These are phyloP conservation scores for Stomorhina lunata DNA, from an alignment of 2,888 invertebrate species.

Conservation along the genomic window DNA sequence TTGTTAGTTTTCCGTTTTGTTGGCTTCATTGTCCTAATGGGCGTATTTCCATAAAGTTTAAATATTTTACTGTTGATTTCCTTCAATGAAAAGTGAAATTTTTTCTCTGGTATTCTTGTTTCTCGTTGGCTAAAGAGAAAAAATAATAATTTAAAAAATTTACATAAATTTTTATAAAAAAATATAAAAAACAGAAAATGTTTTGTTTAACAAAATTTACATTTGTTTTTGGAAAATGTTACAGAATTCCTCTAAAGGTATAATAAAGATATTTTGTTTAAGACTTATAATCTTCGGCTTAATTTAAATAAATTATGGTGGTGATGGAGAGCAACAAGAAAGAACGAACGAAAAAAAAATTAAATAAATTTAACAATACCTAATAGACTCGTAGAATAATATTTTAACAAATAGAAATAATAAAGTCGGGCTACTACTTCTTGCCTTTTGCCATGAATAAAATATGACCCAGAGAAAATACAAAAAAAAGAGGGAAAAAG, in stretches of 20 bases:
- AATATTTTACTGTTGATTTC: conserved; percentile 41
- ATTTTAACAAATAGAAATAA: conserved; percentile 12
- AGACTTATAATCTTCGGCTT: conserved; percentile 54
- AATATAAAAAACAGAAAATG: neutral
- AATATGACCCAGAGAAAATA: conserved; percentile 1
- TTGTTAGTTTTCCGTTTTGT: neutral
- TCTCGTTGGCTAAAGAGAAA: conserved; percentile 11
- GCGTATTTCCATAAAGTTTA: conserved; percentile 32
- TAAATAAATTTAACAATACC: no score
- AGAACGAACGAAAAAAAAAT: conserved; percentile 1
- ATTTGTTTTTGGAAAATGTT: neutral
- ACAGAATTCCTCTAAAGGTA: neutral
- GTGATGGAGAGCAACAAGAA: neutral
- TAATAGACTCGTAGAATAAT: conserved; percentile 5
- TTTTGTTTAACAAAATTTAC: conserved; percentile 34
- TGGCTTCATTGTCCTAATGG: conserved; percentile 7
- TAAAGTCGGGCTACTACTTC: no score
- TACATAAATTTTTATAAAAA: conserved; percentile 51
- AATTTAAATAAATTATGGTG: conserved; percentile 53
- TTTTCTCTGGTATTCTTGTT: no score
- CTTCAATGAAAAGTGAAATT: neutral
- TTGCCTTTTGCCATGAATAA: conserved; percentile 7
- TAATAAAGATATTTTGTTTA: conserved; percentile 53
- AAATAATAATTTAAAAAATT: conserved; percentile 43
- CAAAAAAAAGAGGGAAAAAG: neutral